phyloP scores from a whole-genome alignment of 2,888 invertebrate species.

The Drosophila subsilvestris region DNA sequence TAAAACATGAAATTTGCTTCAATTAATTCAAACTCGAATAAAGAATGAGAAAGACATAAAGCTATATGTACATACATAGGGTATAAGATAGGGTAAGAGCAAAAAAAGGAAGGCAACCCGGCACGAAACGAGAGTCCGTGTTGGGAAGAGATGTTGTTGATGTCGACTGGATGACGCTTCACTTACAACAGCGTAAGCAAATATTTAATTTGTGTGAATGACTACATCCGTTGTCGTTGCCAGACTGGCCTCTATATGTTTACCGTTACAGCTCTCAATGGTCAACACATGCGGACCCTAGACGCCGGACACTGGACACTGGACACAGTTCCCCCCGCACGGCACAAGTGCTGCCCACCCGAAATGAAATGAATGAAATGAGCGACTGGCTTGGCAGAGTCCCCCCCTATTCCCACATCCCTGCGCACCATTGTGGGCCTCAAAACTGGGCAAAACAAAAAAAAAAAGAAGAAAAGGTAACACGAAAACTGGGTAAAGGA shows the following conservation, averaged over 20 bases:
- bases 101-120: not conserved
- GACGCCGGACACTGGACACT: conserved; percentile 17
- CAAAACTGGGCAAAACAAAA: not conserved
- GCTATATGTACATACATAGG: not conserved
- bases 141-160: conserved; percentile 22
- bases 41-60: not conserved
- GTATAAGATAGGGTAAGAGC: not conserved
- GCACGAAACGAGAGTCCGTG: conserved; percentile 9
- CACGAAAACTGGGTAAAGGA: not conserved
- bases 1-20: conserved; percentile 36
- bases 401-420: too few species aligned
- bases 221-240: conserved; percentile 48
- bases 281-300: conserved; percentile 21
- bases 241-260: conserved; percentile 40
- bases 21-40: conserved; percentile 51
- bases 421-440: conserved; percentile 2
- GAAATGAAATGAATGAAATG: conserved; percentile 25
- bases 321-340: not conserved
- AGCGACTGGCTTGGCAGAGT: not conserved
- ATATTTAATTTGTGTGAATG: conserved; percentile 68
- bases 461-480: conserved; percentile 8
- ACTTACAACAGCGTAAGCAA: conserved; percentile 48
- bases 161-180: conserved; percentile 44
- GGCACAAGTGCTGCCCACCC: too few species aligned
- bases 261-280: conserved; percentile 46